Base-by-base conservation (phyloP, 2,888 invertebrate species). In the Sarcophaga rosellei region DNA sequence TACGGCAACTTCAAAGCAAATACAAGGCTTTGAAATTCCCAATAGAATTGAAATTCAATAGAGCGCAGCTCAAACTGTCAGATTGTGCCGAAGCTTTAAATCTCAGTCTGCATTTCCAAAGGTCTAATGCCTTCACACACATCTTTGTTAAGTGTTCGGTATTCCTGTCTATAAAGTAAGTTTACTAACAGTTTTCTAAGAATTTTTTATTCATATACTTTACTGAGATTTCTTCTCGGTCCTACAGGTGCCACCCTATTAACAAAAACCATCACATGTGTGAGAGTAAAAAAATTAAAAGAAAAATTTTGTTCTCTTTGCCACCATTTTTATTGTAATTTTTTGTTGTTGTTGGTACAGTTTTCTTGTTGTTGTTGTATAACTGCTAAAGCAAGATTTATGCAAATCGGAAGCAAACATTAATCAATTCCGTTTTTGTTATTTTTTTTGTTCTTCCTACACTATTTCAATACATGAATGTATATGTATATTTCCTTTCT, bases 381-480 rank as follows among this genome's bases (percentile, higher is more conserved):
- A 69, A 66, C 57, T 88, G 89, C 90, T 91, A 90, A 91, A 92
- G 91, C 88, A 92, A 92, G 91, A 92, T 92, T 92, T 92, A 92
- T 92, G 92, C 91, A 92, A 92, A 92, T 91, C 92, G 91, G 92
- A 92, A 92, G 91, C 90, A 90, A 92, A 91, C 91, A 91, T 92
- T 92, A 92, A 91, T 91, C 91, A 92, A 91, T 90, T 88, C 89
- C 6, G 4, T 3, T 25, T 25, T 35, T 90, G 1, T 47, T 15
- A 15, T 47, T 47, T 47, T 47, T 47, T 15, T 90, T 89, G 89
- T 86, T 69, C 25, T 70, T 69, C 69, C 57, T 82, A 79, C 79
- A 80, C 59, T 68, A 76, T 82, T 77, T 68, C 76, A 75, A 73
- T 86, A 79, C 59, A 59, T 68, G 65, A 63, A 66, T 72, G 47